Percentiles rank a stretch among this genome's conserved stretches.
Evolutionary conservation across 2,113 vertebrate species (phyloP).

Genomic region (Zeus faber): DNA sequence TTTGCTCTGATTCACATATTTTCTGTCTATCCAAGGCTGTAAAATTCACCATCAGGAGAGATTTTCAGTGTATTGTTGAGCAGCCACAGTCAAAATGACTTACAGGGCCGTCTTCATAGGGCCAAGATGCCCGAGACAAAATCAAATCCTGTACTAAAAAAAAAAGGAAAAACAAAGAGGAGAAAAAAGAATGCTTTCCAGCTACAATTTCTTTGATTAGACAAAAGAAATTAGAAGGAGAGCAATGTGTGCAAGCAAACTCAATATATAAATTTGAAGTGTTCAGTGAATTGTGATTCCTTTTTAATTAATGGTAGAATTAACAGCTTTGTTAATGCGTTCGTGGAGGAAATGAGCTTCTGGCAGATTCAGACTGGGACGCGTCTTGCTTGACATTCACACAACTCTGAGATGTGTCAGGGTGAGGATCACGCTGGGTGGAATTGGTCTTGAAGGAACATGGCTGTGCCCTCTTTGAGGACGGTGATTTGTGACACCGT

Average conservation of each 20-base stretch:
- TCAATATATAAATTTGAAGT: constrained; percentile 79
- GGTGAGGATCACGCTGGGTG: constrained; percentile 61
- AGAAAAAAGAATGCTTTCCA: not conserved
- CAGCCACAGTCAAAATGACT: too few relatives aligned
- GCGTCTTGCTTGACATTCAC: constrained; percentile 72
- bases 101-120: too few relatives aligned
- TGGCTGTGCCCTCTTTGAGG: too few relatives aligned
- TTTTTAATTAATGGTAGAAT: constrained; percentile 80
- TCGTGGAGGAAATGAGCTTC: constrained; percentile 75
- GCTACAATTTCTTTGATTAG: constrained; percentile 49
- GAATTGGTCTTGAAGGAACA: constrained; percentile 65
- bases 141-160: too few relatives aligned
- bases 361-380: constrained; percentile 69
- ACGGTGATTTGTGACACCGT: constrained; percentile 14
- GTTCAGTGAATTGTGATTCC: constrained; percentile 77
- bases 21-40: too few relatives aligned
- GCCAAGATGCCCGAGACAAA: too few relatives aligned
- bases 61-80: too few relatives aligned
- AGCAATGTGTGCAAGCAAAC: constrained; percentile 68
- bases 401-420: constrained; percentile 62
- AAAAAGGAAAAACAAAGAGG: constrained; percentile 36
- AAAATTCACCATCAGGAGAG: too few relatives aligned
- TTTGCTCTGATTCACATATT: too few relatives aligned
- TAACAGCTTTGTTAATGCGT: constrained; percentile 77
- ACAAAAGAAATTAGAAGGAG: constrained; percentile 61